phyloP scores from a whole-genome alignment of 2,888 invertebrate species.

The Agriopis leucophaearia region DNA sequence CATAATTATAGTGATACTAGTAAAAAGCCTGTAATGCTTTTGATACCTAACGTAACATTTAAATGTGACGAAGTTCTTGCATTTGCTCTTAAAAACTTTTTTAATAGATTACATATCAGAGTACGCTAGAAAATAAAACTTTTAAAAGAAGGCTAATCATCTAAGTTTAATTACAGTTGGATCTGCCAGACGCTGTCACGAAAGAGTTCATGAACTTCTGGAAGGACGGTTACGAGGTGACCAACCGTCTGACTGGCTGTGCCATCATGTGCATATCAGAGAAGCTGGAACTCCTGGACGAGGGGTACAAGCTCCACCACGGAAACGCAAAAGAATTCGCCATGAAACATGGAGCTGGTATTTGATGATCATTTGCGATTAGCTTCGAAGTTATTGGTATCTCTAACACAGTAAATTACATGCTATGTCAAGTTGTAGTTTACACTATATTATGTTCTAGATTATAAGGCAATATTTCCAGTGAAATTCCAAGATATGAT shows the following conservation, averaged over 20 bases:
- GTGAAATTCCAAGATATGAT: too few species aligned
- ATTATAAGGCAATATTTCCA: too few species aligned
- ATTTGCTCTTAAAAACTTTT: too few species aligned
- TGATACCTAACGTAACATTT: too few species aligned
- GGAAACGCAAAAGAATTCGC: slow-evolving; percentile 48
- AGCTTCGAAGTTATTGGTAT: too few species aligned
- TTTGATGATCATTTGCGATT: not conserved
- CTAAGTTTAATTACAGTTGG: slow-evolving; percentile 46
- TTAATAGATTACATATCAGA: too few species aligned
- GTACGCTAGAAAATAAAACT: too few species aligned
- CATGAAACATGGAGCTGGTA: slow-evolving; percentile 56
- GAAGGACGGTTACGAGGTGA: slow-evolving; percentile 45
- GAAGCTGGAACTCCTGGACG: slow-evolving; percentile 51
- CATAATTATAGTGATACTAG: too few species aligned
- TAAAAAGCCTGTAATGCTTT: too few species aligned
- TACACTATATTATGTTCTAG: too few species aligned
- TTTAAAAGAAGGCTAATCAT: not conserved
- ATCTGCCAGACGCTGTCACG: slow-evolving; percentile 45
- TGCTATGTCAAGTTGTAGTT: not conserved
- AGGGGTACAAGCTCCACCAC: slow-evolving; percentile 37
- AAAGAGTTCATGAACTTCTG: slow-evolving; percentile 57
- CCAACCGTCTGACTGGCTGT: slow-evolving; percentile 53
- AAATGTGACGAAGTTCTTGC: too few species aligned
- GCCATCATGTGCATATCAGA: slow-evolving; percentile 54
- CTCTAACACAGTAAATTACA: too few species aligned